Evolutionary conservation across 2,797 vertebrate genomes (phyloP).

Genomic region (Triplophysa yarkandensis): DNA sequence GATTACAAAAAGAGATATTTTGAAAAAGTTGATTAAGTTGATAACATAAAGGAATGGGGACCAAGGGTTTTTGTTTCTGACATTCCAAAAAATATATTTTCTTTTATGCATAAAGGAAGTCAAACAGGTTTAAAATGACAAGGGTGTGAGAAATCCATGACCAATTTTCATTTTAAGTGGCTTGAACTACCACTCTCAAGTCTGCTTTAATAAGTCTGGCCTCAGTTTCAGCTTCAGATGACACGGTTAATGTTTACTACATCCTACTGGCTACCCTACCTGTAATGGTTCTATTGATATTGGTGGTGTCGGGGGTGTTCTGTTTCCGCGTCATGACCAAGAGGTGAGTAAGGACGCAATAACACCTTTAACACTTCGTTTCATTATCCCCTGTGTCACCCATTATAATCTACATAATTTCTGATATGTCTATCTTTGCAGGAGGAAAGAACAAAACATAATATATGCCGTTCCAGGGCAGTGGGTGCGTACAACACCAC

Average conservation of each 20-base stretch:
- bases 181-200: too few relatives aligned
- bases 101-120: too few relatives aligned
- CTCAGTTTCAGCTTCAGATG: constrained; percentile 75
- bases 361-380: not conserved
- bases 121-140: too few relatives aligned
- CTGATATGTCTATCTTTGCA: constrained; percentile 55
- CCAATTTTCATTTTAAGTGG: too few relatives aligned
- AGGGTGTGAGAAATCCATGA: too few relatives aligned
- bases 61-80: too few relatives aligned
- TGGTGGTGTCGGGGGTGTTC: constrained; percentile 73
- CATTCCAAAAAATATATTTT: too few relatives aligned
- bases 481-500: constrained; percentile 68
- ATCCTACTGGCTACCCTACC: constrained; percentile 83
- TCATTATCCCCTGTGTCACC: constrained; percentile 1
- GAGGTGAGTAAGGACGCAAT: constrained; percentile 73
- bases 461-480: constrained; percentile 68
- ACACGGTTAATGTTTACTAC: constrained; percentile 76
- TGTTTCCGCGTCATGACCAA: constrained; percentile 79
- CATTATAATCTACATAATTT: not conserved
- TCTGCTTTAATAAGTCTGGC: not conserved
- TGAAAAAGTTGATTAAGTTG: too few relatives aligned
- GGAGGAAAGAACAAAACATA: constrained; percentile 74
- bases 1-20: too few relatives aligned
- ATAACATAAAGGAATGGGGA: too few relatives aligned
- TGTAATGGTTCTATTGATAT: constrained; percentile 77